Evolutionary conservation across 2,797 vertebrate genomes (phyloP).

Genomic region (Halcyon badia): DNA sequence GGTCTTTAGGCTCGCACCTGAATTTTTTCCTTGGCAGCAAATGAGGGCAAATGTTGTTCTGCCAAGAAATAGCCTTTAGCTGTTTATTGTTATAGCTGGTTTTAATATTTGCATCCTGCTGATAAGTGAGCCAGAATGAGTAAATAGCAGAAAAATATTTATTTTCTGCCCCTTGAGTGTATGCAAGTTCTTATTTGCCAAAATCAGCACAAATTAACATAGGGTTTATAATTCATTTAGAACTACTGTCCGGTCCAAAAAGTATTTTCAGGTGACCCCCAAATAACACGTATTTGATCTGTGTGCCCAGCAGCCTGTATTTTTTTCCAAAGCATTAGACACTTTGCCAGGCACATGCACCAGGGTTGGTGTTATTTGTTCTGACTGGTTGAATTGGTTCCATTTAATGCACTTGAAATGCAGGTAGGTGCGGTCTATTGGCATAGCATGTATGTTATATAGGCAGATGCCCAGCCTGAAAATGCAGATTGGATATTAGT

Average conservation of each 20-base stretch:
- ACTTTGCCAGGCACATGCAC: fast-evolving
- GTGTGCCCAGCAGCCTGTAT: neutral
- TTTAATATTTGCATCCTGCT: neutral
- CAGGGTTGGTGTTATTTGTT: neutral
- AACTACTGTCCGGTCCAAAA: neutral
- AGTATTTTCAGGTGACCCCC: neutral
- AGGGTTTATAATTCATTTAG: neutral
- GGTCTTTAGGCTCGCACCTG: neutral
- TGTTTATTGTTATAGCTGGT: neutral
- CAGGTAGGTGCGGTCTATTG: neutral
- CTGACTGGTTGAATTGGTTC: neutral
- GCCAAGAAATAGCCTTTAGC: neutral
- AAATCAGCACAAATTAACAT: neutral
- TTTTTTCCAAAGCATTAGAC: neutral
- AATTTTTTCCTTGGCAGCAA: neutral
- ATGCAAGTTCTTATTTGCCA: neutral
- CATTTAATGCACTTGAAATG: neutral
- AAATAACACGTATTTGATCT: neutral
- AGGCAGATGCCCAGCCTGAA: neutral
- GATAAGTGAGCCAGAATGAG: neutral
- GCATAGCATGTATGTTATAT: neutral
- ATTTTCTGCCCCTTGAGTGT: neutral
- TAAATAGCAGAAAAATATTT: neutral
- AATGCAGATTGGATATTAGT: neutral
- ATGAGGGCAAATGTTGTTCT: neutral